phyloP scores from a whole-genome alignment of 2,797 vertebrate species.

The Delichon dasypus region DNA sequence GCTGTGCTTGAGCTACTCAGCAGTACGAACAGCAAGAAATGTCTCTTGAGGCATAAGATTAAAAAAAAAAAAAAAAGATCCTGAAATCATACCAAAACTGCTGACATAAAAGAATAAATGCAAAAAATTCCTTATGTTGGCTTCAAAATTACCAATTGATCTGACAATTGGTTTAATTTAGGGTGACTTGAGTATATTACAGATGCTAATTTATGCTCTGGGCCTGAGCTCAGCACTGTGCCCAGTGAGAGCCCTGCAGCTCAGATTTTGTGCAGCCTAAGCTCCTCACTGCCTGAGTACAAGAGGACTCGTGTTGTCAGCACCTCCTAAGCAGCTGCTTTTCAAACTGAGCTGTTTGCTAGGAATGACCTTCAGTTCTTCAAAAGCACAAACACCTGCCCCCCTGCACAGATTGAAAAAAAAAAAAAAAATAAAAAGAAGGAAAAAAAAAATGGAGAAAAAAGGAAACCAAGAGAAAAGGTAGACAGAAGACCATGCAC shows the following conservation, averaged over 20 bases:
- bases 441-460: accelerated
- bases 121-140: background rate
- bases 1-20: background rate
- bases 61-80: background rate
- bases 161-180: background rate
- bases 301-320: background rate
- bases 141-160: background rate
- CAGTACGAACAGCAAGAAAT: background rate
- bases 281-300: background rate
- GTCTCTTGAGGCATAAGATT: background rate
- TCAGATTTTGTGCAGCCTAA: constrained; percentile 11
- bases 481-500: background rate
- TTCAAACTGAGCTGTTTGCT: background rate
- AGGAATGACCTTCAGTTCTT: background rate
- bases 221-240: background rate
- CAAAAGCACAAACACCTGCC: background rate
- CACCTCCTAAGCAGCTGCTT: background rate
- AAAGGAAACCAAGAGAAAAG: background rate
- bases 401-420: background rate
- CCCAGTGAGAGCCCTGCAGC: background rate
- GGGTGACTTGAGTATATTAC: background rate
- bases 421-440: accelerated
- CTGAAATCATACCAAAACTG: background rate
- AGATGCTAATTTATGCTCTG: background rate
- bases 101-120: background rate